A percentile compares a stretch with the other conserved stretches of the same genome.
These are phyloP conservation scores for Platanista minor DNA, from an alignment of 2,113 vertebrate species.

Conservation along the genomic window DNA sequence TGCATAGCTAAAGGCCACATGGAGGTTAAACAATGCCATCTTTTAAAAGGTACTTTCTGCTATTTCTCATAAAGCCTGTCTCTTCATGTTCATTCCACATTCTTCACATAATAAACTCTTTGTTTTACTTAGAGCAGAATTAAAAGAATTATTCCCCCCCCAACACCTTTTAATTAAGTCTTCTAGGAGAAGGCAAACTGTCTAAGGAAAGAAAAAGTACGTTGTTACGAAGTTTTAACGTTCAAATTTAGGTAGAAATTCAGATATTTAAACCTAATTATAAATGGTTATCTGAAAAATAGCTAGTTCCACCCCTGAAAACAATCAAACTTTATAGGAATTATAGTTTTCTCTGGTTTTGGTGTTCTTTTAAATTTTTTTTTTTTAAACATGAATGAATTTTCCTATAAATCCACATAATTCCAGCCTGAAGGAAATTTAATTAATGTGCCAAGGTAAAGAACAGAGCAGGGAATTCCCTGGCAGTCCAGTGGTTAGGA, in stretches of 20 bases:
- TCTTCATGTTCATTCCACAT: conserved; percentile 46
- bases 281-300: conserved; percentile 24
- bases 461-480: conserved; percentile 18
- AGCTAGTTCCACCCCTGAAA: neutral
- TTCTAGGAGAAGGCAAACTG: conserved; percentile 30
- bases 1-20: neutral
- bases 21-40: neutral
- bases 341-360: conserved; percentile 58
- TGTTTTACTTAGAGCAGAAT: conserved; percentile 57
- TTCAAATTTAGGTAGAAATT: neutral
- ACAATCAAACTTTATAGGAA: conserved; percentile 56
- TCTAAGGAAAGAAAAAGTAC: conserved; percentile 42
- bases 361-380: conserved; percentile 14
- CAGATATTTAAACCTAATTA: conserved; percentile 8
- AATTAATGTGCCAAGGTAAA: conserved; percentile 20
- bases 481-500: neutral
- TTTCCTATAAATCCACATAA: conserved; percentile 24
- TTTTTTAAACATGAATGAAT: neutral
- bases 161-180: conserved; percentile 62
- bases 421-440: conserved; percentile 55
- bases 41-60: neutral
- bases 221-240: conserved; percentile 25
- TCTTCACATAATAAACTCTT: conserved; percentile 50
- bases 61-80: conserved; percentile 30
- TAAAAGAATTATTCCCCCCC: conserved; percentile 29